A percentile compares a stretch with the other conserved stretches of the same genome.
Conservation (phyloP, 2,888 invertebrate genomes). For the Acleris cristana region DNA sequence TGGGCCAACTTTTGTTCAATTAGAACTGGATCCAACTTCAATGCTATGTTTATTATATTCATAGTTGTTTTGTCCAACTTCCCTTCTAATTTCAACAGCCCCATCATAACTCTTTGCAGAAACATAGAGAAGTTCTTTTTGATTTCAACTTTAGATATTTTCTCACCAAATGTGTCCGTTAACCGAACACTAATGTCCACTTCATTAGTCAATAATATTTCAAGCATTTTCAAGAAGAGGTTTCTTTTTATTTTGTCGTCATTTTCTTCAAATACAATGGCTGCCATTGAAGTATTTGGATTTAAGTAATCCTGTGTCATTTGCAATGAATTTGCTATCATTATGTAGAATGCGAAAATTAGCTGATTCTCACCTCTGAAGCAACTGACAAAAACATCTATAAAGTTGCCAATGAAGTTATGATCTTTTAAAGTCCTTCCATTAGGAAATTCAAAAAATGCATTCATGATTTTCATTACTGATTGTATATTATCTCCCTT, state of each 20-base stretch:
- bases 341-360: slow-evolving; percentile 72
- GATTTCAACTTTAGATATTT: slow-evolving; percentile 65
- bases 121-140: slow-evolving; percentile 71
- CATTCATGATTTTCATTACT: slow-evolving; percentile 72
- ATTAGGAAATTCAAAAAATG: slow-evolving; percentile 67
- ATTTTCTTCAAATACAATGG: slow-evolving; percentile 59
- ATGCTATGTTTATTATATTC: slow-evolving; percentile 65
- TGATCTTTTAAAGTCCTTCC: slow-evolving; percentile 55
- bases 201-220: slow-evolving; percentile 63
- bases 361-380: slow-evolving; percentile 68
- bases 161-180: slow-evolving; percentile 70
- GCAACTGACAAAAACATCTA: slow-evolving; percentile 68
- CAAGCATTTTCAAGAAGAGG: slow-evolving; percentile 69
- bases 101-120: slow-evolving; percentile 68
- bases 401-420: slow-evolving; percentile 65
- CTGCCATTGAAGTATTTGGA: slow-evolving; percentile 61
- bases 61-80: slow-evolving; percentile 67
- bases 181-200: slow-evolving; percentile 69
- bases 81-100: slow-evolving; percentile 67
- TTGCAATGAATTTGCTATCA: slow-evolving; percentile 61
- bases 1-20: slow-evolving; percentile 68
- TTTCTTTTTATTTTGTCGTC: slow-evolving; percentile 64
- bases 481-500: slow-evolving; percentile 76
- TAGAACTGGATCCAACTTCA: slow-evolving; percentile 71
- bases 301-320: slow-evolving; percentile 69